These are phyloP conservation scores for Rhagoletis pomonella DNA, from an alignment of 1,140 invertebrate genomes.

Conservation along the genomic window DNA sequence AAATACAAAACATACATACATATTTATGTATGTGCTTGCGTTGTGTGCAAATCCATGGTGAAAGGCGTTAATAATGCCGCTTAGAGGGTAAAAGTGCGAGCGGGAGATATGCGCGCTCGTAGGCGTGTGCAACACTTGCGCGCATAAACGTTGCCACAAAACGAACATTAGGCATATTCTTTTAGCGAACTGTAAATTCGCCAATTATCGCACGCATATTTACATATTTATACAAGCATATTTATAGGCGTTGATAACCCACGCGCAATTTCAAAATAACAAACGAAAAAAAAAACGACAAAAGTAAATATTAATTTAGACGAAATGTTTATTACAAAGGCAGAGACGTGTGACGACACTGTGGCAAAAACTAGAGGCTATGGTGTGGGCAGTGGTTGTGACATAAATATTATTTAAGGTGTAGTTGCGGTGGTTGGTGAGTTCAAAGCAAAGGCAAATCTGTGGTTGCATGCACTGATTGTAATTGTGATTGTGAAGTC, in stretches of 20 bases:
- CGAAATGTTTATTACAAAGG: slow-evolving; percentile 2
- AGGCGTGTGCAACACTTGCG: not conserved
- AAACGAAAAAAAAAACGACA: not conserved
- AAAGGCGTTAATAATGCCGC: not conserved
- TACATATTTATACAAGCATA: not conserved
- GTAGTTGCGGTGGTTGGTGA: not conserved
- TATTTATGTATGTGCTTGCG: too few species aligned
- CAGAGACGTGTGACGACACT: not conserved
- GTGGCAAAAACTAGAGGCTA: too few species aligned
- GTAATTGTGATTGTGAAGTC: slow-evolving; percentile 21
- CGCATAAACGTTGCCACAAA: not conserved
- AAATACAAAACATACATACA: not conserved
- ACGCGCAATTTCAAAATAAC: not conserved
- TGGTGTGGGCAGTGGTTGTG: too few species aligned
- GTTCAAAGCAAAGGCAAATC: too few species aligned
- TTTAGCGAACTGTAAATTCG: slow-evolving; percentile 20
- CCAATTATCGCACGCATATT: slow-evolving; percentile 39
- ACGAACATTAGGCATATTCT: not conserved
- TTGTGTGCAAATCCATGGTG: not conserved
- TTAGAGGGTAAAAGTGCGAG: not conserved
- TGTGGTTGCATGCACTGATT: slow-evolving; percentile 32
- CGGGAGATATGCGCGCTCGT: too few species aligned
- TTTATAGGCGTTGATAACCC: not conserved
- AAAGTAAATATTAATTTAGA: slow-evolving; percentile 43
- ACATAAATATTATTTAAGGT: not conserved